phyloP scores from a whole-genome alignment of 2,797 vertebrate genomes.

The Urosaurus nigricauda region DNA sequence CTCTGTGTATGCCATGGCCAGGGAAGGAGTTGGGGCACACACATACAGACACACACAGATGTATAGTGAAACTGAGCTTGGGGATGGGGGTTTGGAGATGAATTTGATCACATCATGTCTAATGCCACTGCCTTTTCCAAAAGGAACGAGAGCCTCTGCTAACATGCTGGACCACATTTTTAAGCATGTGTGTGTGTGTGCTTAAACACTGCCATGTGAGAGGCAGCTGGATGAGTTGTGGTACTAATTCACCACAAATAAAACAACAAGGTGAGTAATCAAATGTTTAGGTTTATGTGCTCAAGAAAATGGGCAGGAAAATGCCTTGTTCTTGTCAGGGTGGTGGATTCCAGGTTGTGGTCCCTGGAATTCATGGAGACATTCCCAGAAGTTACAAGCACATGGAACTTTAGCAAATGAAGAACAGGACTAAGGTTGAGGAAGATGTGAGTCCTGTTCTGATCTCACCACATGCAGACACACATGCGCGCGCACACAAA shows the following conservation, averaged over 20 bases:
- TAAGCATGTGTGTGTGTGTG: not conserved
- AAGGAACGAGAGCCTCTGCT: not conserved
- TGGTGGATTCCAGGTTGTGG: not conserved
- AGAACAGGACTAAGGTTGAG: accelerated
- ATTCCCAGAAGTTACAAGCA: not conserved
- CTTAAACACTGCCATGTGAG: not conserved
- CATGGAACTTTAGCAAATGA: not conserved
- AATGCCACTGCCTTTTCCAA: not conserved
- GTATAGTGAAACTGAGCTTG: slow-evolving; percentile 13
- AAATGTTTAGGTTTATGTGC: not conserved
- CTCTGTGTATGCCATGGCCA: not conserved
- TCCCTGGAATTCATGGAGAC: not conserved
- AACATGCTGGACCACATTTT: not conserved
- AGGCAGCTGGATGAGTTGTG: no score
- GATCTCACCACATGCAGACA: not conserved
- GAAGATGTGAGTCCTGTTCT: accelerated
- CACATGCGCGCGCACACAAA: not conserved
- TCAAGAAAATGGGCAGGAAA: not conserved
- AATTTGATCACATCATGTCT: not conserved
- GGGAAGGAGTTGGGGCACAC: not conserved
- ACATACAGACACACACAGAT: not conserved
- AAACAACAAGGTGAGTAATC: not conserved
- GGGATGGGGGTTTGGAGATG: not conserved
- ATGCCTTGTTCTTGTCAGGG: not conserved
- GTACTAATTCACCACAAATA: not conserved